Conservation (phyloP, 2,797 vertebrate genomes). For the Cirrhinus mrigala region DNA sequence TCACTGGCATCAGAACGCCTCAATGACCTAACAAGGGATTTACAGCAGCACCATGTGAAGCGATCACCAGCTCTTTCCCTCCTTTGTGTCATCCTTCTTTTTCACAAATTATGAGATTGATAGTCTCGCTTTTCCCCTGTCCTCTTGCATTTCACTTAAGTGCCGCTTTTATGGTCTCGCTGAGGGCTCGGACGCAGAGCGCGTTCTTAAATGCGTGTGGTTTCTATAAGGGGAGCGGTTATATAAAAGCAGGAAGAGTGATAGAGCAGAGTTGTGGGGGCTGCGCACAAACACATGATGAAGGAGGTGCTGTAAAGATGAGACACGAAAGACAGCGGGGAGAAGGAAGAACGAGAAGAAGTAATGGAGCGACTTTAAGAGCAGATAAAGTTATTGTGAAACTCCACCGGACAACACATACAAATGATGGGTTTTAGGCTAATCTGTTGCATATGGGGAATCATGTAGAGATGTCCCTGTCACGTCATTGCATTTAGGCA, state of each 20-base stretch:
- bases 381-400: constrained; percentile 51
- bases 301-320: constrained; percentile 52
- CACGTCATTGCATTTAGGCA: constrained; percentile 48
- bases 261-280: constrained; percentile 18
- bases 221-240: constrained; percentile 36
- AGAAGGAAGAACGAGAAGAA: constrained; percentile 22
- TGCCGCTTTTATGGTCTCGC: constrained; percentile 43
- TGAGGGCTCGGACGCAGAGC: constrained; percentile 41
- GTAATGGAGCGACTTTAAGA: constrained; percentile 68
- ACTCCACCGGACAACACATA: constrained; percentile 54
- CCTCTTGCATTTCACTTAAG: constrained; percentile 21
- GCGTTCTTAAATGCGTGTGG: constrained; percentile 50
- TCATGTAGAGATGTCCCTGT: constrained; percentile 47
- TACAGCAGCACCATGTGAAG: constrained; percentile 66
- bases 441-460: constrained; percentile 58
- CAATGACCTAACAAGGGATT: constrained; percentile 68
- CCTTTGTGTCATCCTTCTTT: constrained; percentile 60
- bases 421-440: constrained; percentile 56
- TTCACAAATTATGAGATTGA: constrained; percentile 51
- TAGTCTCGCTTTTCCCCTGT: constrained; percentile 38
- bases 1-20: constrained; percentile 58
- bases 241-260: constrained; percentile 21
- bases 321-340: constrained; percentile 21
- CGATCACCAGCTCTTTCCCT: constrained; percentile 62
- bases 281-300: constrained; percentile 35